phyloP scores from a whole-genome alignment of 2,113 vertebrate species.

The Scomber scombrus region DNA sequence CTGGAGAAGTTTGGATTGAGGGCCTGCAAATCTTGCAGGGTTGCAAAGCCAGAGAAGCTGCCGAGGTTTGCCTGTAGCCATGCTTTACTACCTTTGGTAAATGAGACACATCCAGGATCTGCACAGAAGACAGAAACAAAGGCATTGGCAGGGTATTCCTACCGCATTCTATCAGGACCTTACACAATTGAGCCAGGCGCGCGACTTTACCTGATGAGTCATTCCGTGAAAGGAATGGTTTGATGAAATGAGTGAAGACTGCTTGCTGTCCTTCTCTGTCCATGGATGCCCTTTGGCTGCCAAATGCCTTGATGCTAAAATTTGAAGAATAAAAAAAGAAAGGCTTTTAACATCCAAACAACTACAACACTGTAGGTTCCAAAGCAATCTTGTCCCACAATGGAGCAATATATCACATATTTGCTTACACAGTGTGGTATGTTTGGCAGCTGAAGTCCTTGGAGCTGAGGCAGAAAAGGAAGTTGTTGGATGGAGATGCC shows the following conservation, averaged over 20 bases:
- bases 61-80: conserved; percentile 70
- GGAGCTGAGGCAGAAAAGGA: conserved; percentile 62
- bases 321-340: conserved; percentile 7
- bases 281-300: conserved; percentile 50
- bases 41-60: conserved; percentile 49
- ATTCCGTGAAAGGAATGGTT: conserved; percentile 64
- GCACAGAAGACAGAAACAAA: conserved; percentile 2
- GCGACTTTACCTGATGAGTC: conserved; percentile 53
- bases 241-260: conserved; percentile 65
- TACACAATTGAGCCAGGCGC: neutral
- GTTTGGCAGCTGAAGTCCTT: conserved; percentile 71
- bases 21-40: conserved; percentile 43
- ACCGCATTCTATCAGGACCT: neutral
- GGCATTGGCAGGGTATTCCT: too few species aligned
- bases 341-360: conserved; percentile 5
- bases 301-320: conserved; percentile 60
- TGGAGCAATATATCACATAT: neutral
- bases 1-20: conserved; percentile 68
- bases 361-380: neutral
- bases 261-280: conserved; percentile 4
- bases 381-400: neutral
- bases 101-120: conserved; percentile 67
- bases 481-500: conserved; percentile 49
- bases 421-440: conserved; percentile 71
- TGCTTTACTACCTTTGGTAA: neutral